Conservation (phyloP, 30 jellyfish, hydroid and myxozoan genomes). For the Pseudorhiza aurosa region DNA sequence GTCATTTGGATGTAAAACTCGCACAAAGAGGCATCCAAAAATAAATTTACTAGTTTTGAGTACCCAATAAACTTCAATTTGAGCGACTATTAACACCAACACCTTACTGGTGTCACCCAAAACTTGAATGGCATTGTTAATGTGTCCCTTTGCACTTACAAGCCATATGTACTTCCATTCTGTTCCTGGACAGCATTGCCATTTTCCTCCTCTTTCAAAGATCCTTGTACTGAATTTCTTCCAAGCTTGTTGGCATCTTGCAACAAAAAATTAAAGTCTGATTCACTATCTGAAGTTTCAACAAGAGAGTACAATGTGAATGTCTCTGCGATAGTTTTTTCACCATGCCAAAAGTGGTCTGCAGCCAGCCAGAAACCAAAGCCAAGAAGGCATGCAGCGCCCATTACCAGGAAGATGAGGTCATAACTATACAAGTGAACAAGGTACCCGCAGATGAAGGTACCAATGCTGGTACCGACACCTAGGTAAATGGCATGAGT, state of each 20-base stretch:
- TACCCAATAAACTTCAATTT: too few relatives aligned
- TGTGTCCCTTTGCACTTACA: too few relatives aligned
- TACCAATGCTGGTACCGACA: conserved; percentile 82
- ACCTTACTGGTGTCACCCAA: too few relatives aligned
- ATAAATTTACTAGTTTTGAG: too few relatives aligned
- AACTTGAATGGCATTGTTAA: too few relatives aligned
- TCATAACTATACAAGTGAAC: conserved; percentile 73
- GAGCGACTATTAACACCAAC: too few relatives aligned
- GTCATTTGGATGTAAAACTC: too few relatives aligned
- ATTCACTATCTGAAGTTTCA: conserved; percentile 37
- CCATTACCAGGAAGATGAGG: conserved; percentile 63
- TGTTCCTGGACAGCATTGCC: not conserved
- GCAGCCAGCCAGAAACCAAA: conserved; percentile 75
- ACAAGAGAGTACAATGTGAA: conserved; percentile 33
- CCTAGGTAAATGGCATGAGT: conserved; percentile 87
- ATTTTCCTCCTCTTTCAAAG: not conserved
- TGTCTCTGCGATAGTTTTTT: conserved; percentile 63
- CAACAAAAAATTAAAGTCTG: conserved; percentile 59
- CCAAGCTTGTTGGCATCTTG: conserved; percentile 12
- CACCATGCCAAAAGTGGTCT: conserved; percentile 55
- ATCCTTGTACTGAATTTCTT: not conserved
- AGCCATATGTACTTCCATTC: not conserved
- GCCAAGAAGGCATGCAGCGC: conserved; percentile 56
- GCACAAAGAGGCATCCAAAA: too few relatives aligned
- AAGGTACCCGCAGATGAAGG: conserved; percentile 62